phyloP scores from a whole-genome alignment of 1,140 invertebrate genomes.

The Monochamus saltuarius region DNA sequence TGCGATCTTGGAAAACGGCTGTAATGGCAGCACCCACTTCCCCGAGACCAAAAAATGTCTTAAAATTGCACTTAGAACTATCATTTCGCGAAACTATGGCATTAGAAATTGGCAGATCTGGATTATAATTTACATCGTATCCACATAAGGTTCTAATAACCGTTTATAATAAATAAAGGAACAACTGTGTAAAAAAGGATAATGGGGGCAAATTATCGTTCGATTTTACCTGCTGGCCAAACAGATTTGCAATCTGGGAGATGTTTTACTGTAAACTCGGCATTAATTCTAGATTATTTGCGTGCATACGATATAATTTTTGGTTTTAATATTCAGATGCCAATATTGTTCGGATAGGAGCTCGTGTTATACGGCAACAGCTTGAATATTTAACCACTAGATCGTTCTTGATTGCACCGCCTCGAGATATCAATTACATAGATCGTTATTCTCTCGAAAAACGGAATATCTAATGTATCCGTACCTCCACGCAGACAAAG shows the following conservation, averaged over 20 bases:
- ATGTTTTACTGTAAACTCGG: conserved; percentile 28
- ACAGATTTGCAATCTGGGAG: conserved; percentile 29
- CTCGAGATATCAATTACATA: conserved; percentile 52
- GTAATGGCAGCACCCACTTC: too few species aligned
- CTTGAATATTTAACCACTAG: conserved; percentile 49
- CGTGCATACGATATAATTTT: conserved; percentile 43
- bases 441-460: conserved; percentile 48
- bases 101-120: conserved; percentile 9
- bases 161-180: conserved; percentile 19
- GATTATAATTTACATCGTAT: conserved; percentile 11
- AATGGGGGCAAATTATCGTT: conserved; percentile 37
- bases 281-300: conserved; percentile 40
- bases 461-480: conserved; percentile 49
- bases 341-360: conserved; percentile 48
- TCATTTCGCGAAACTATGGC: not conserved
- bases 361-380: conserved; percentile 39
- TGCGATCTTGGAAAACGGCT: too few species aligned
- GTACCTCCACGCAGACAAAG: conserved; percentile 40
- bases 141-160: conserved; percentile 22
- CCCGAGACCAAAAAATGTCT: too few species aligned
- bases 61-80: too few species aligned
- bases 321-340: conserved; percentile 45
- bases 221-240: conserved; percentile 17
- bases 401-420: conserved; percentile 49
- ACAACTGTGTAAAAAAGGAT: conserved; percentile 19